Evolutionary conservation across 2,888 invertebrate species (phyloP), one percentile per base, ranked within the genome.

Genomic region (Lycophotia porphyrea): DNA sequence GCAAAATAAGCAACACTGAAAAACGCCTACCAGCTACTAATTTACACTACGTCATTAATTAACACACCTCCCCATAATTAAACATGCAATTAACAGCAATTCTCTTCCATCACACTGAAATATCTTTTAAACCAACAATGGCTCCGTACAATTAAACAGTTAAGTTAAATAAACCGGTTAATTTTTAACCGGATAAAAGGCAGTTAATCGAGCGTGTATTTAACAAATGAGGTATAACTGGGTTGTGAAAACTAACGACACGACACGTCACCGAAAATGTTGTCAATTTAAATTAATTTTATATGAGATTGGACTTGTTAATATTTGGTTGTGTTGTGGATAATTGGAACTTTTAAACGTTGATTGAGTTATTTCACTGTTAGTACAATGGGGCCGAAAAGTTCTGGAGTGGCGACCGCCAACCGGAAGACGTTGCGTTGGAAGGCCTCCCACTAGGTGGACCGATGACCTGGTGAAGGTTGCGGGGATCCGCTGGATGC

Each of bases 221-320:
- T 67, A 74, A 80, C 79, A 66, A 84, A 86, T 78, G 76, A 84
- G 78, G 84, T 47, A 65, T 74, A 74, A 83, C 67, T 55, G 27
- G 39, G 61, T 66, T 58, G 83, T 78, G 78, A 76, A 76, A 80
- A 76, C 71, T 73, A 76, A 78, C 73, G 65, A 75, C 47, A 55
- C 84, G 74, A 69, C 60, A 55, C 71, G 67, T 72, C 72, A 82
- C 72, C 64, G 71, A 76, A 68, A 77, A 72, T 49, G 66, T 39
- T 64, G 78, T 61, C 55, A 34, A 72, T 80, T 82, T 39, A 72
- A 74, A 74, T 80, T 76, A 72, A 79, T 82, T 79, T 76, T 72
- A 34, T 52, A 75, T 75, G 78, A 67, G 75, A 70, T 77, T 78
- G 44, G 44, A 78, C 63, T 74, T 76, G 82, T 72, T 58, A 78